Percentiles rank a stretch among this genome's conserved stretches.
Evolutionary conservation across 2,113 vertebrate genomes (phyloP).

Genomic region (Vulpes lagopus): DNA sequence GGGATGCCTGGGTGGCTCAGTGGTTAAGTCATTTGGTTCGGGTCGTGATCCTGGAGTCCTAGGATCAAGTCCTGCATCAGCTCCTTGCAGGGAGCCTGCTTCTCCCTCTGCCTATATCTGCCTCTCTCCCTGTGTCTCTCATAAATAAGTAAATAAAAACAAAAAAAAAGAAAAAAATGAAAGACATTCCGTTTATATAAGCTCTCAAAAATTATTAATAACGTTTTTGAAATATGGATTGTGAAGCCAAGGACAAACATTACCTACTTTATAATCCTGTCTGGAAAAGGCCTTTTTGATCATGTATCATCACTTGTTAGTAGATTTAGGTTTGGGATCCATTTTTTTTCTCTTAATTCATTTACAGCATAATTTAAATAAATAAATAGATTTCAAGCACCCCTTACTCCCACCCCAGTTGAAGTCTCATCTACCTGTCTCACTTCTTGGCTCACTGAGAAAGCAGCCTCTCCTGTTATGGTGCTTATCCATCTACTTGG

Average conservation of each 20-base stretch:
- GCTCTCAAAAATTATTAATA: neutral
- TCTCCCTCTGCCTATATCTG: no score
- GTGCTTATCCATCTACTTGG: neutral
- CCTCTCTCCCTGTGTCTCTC: no score
- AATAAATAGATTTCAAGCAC: neutral
- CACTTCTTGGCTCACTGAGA: neutral
- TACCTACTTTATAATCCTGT: neutral
- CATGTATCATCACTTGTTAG: neutral
- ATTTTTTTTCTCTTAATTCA: conserved; percentile 21
- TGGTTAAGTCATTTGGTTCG: no score
- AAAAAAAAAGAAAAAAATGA: neutral
- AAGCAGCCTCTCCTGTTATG: neutral
- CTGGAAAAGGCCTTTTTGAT: neutral
- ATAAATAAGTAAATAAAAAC: no score
- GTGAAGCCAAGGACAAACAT: neutral
- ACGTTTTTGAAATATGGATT: neutral
- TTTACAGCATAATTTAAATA: neutral
- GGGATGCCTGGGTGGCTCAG: no score
- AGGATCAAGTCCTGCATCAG: no score
- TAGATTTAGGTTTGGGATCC: neutral
- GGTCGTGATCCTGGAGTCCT: no score
- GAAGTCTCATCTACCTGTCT: neutral
- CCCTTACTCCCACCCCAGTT: accelerated
- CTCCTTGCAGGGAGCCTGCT: no score
- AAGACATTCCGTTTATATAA: neutral